Base-by-base conservation (phyloP, 1,140 invertebrate genomes). In the Odontomachus brunneus region DNA sequence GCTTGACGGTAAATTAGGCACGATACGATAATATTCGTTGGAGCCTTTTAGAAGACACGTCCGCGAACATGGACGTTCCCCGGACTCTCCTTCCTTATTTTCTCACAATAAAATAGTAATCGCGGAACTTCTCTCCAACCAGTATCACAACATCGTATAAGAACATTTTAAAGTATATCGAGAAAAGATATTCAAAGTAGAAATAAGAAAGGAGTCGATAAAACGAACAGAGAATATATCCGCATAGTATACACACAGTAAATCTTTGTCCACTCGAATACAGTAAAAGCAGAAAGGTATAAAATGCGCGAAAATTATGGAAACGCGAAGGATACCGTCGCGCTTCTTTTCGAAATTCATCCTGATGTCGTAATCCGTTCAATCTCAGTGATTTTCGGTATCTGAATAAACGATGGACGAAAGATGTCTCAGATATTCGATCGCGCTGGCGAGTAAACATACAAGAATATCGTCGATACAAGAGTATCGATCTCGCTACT, bases 401-500 rank as follows among this genome's bases (percentile, higher is more conserved):
- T 19, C 44, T 3, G 17, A 51, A 29, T 15, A 53, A 29, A 4
- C 53, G n/a, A 22, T 3, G 15, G 11, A 49, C 17, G 12, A 22
- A 19, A 22, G 19, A 65, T 44, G 14, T 65, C 5, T 7, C 33
- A 22, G n/a, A 7, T 4, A 51, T 51, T n/a, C 22, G 24, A 19
- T 44, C 5, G n/a, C 19, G 19, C 2, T n/a, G 53, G 19, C n/a
- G 19, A 55, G 11, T 55, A 55, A 55, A 9, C 53, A 4, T 4
- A 55, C 53, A 7, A 55, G 22, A 69, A 51, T 51, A 69, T 51
- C 48, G 22, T 44, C 48, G 48, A 5, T 2, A 17, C 48, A n/a
- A n/a, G 9, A 69, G 66, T 69, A 69, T 69, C 48, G 66, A 69
- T 69, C 66, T n/a, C 15, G n/a, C n/a, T 38, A 44, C 33, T n/a